Conservation (phyloP, 2,797 vertebrate genomes). For the Lagodon rhomboides region DNA sequence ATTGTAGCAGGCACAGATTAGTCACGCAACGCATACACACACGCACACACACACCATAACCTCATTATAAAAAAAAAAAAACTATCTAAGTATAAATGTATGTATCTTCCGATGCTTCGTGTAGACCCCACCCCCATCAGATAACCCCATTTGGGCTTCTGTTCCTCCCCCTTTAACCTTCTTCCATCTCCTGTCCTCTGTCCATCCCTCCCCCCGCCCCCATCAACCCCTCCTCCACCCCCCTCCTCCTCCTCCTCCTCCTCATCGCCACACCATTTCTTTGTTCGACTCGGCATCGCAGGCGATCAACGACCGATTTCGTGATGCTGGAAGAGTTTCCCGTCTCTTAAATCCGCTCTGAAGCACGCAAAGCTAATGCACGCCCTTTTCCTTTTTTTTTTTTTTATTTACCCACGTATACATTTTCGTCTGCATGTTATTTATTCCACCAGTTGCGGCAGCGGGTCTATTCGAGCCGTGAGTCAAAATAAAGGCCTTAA, state of each 20-base stretch:
- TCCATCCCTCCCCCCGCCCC: slow-evolving; percentile 21
- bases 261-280: slow-evolving; percentile 28
- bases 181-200: slow-evolving; percentile 32
- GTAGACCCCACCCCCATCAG: slow-evolving; percentile 26
- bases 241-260: slow-evolving; percentile 31
- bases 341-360: slow-evolving; percentile 29
- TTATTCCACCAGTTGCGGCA: not conserved
- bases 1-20: slow-evolving; percentile 72
- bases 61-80: slow-evolving; percentile 57
- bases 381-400: no score
- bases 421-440: slow-evolving; percentile 39
- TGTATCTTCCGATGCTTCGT: slow-evolving; percentile 38
- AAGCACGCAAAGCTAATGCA: slow-evolving; percentile 46
- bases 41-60: slow-evolving; percentile 36
- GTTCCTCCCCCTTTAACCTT: slow-evolving; percentile 64
- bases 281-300: slow-evolving; percentile 49
- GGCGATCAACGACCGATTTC: slow-evolving; percentile 51
- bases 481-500: slow-evolving; percentile 5
- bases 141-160: slow-evolving; percentile 47
- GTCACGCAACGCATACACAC: slow-evolving; percentile 69
- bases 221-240: slow-evolving; percentile 4
- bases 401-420: not conserved
- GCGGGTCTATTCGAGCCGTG: slow-evolving; percentile 15
- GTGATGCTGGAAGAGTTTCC: slow-evolving; percentile 42
- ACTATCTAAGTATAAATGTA: slow-evolving; percentile 49